Evolutionary conservation across 2,797 vertebrate genomes (phyloP), one percentile per base, ranked within the genome.

Genomic region (Myotis myotis): DNA sequence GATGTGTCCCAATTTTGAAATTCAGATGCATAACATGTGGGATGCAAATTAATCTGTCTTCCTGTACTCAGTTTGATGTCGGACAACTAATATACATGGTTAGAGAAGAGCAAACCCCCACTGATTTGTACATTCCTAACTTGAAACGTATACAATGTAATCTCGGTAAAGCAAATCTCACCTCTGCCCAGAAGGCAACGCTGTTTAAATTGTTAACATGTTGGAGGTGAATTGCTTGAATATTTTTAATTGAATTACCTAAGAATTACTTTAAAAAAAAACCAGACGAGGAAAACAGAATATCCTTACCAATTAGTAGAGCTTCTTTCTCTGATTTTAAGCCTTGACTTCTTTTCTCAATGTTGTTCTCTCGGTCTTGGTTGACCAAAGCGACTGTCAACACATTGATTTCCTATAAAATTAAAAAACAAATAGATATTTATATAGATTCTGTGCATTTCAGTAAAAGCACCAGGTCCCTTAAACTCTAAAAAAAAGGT

Each of bases 291-390:
- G 79, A 78, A 83, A n/a, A 88, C 70, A 36, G n/a, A 47, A 10
- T 91, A 86, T 60, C 79, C 98, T 99, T 99, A 99, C 99, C 99
- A 96, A 99, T 99, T 92, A 99, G 98, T 64, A 99, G 98, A 11
- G 99, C 99, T 97, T 99, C 99, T 94, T 99, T 99, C 93, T 99
- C 99, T 44, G 99, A 99, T 86, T 98, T 99, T 80, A 99, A 98
- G 64, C 98, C 98, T 5, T 98, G 98, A 75, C 95, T 98, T 97
- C 98, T 91, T 95, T 98, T 98, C 74, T 99, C 99, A 4, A 93
- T 98, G 96, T 98, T 99, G 96, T 98, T 98, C 91, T 99, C 99
- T 98, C 98, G 98, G 97, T 98, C 98, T 95, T 98, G 98, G 97
- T 98, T 99, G 96, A 99, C 98, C 66, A 99, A 47, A 0, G 99